These are phyloP conservation scores for Chaetophractus vellerosus DNA, from an alignment of 2,797 vertebrate species.

Conservation along the genomic window DNA sequence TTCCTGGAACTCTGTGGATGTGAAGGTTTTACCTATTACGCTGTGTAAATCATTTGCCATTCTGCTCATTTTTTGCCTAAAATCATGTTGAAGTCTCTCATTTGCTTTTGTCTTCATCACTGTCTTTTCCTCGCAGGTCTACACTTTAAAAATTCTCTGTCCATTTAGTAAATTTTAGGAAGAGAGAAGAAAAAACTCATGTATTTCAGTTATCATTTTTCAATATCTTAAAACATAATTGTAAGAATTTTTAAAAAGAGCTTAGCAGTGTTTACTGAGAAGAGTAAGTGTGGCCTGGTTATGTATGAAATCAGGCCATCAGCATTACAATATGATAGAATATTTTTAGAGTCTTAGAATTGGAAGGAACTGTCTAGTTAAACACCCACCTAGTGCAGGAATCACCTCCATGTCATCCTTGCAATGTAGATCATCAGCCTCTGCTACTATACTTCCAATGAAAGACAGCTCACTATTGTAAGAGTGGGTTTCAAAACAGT, in stretches of 20 bases:
- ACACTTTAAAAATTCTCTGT: background rate
- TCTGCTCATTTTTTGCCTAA: background rate
- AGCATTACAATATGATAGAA: background rate
- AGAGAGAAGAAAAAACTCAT: background rate
- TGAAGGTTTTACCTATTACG: background rate
- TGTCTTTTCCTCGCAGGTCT: constrained; percentile 12
- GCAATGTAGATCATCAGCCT: background rate
- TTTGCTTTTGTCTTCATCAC: background rate
- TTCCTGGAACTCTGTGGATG: background rate
- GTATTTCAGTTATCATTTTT: background rate
- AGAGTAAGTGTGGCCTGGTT: background rate
- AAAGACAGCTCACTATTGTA: background rate
- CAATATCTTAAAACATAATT: background rate
- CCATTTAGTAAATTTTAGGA: background rate
- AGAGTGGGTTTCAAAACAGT: background rate
- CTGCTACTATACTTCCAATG: background rate
- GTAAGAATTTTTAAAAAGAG: background rate
- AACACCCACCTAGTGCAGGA: background rate
- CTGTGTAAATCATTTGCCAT: constrained; percentile 11
- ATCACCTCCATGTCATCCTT: background rate
- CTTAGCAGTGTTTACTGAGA: background rate
- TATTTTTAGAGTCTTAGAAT: background rate
- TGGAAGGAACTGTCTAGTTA: background rate
- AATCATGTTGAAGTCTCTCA: background rate
- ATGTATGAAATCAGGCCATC: background rate